phyloP scores from a whole-genome alignment of 2,797 vertebrate genomes.

The Thamnophis elegans region DNA sequence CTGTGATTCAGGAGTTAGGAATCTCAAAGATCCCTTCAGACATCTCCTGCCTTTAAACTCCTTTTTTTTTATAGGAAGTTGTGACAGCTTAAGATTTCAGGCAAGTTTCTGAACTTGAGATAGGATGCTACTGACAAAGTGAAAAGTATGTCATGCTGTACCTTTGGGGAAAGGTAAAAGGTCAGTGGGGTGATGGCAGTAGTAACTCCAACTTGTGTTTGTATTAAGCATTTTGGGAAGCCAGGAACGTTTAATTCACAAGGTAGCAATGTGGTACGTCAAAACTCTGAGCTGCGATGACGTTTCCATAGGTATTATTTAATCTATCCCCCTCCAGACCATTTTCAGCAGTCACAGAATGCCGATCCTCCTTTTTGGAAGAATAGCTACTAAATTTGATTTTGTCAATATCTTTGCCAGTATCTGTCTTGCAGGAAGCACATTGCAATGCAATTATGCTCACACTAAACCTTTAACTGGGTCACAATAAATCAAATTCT shows the following conservation, averaged over 20 bases:
- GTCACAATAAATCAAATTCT: conserved; percentile 38
- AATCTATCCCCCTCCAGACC: neutral
- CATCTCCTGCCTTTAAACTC: neutral
- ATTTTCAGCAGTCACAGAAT: neutral
- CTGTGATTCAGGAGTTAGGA: neutral
- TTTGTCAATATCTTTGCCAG: conserved; percentile 27
- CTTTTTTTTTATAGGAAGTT: neutral
- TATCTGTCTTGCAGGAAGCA: conserved; percentile 19
- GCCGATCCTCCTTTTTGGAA: neutral
- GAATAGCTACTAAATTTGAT: conserved; percentile 16
- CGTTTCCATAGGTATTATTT: neutral
- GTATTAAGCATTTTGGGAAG: too few species aligned
- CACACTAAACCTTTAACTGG: conserved; percentile 30
- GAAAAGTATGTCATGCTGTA: neutral
- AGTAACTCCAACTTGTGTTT: neutral
- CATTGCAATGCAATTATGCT: conserved; percentile 25
- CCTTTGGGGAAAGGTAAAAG: neutral
- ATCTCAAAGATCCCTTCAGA: neutral
- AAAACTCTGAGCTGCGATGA: too few species aligned
- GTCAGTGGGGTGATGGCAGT: neutral
- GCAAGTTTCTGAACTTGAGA: neutral
- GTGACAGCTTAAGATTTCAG: neutral
- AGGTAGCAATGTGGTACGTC: neutral
- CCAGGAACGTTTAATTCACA: neutral
- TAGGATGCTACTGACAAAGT: neutral